Conservation (phyloP, 1,140 invertebrate species). For the Drosophila chauvacae region DNA sequence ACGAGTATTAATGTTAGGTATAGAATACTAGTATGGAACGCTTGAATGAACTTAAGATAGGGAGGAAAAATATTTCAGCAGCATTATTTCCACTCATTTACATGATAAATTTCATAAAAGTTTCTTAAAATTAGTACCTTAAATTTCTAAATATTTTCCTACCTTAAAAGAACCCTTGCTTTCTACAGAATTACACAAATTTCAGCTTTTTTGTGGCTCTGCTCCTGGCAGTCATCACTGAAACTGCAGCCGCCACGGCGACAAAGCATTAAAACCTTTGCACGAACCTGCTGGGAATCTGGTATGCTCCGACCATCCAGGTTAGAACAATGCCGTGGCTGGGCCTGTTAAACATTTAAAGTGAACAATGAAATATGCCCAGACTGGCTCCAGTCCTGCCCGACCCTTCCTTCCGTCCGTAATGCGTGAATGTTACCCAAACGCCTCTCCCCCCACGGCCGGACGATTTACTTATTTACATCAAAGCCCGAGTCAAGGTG, state of each 20-base stretch:
- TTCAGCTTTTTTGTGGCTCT: not conserved
- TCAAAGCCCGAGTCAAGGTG: constrained; percentile 61
- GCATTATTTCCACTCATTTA: too few species aligned
- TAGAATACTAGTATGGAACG: too few species aligned
- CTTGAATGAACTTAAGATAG: not conserved
- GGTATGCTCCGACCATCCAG: constrained; percentile 37
- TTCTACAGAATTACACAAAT: not conserved
- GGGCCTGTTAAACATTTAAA: constrained; percentile 76
- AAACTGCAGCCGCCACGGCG: constrained; percentile 24
- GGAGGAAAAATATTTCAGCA: too few species aligned
- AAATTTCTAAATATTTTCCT: not conserved
- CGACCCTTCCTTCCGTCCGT: not conserved
- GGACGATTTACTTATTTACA: constrained; percentile 67
- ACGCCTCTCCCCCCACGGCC: constrained; percentile 12
- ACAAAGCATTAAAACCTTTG: constrained; percentile 68
- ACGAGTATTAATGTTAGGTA: too few species aligned
- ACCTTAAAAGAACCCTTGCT: not conserved
- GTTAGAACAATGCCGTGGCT: constrained; percentile 46
- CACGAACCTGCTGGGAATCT: constrained; percentile 43
- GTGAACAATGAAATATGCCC: constrained; percentile 78
- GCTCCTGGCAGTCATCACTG: constrained; percentile 20
- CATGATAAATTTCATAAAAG: too few species aligned
- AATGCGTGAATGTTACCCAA: constrained; percentile 36
- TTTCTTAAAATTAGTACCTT: too few species aligned
- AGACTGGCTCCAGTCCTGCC: constrained; percentile 30